Percentiles rank a stretch among this genome's conserved stretches.
Conservation (phyloP, 2,888 invertebrate species). For the Dioctria rufipes region DNA sequence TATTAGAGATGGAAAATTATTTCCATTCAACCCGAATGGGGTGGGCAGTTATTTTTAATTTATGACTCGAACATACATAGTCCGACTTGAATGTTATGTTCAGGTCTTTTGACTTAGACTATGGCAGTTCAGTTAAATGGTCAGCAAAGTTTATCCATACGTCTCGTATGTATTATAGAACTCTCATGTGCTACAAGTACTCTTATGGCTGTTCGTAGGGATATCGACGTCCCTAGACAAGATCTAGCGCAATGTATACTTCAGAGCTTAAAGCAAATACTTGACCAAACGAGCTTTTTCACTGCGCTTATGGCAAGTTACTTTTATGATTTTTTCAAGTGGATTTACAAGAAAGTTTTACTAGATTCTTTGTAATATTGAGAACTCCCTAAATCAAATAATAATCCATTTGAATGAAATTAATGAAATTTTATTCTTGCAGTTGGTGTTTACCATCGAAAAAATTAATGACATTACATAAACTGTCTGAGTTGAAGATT, state of each 20-base stretch:
- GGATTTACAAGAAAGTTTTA: too few relatives aligned
- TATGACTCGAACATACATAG: background rate
- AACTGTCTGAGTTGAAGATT: too few relatives aligned
- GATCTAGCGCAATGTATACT: background rate
- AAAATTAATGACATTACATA: too few relatives aligned
- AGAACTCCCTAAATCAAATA: too few relatives aligned
- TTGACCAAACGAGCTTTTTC: background rate
- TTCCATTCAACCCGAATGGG: background rate
- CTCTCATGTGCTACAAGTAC: background rate
- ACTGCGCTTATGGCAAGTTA: background rate
- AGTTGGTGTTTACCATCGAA: too few relatives aligned
- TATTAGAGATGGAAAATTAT: conserved; percentile 4
- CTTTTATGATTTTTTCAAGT: too few relatives aligned
- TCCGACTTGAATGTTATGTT: background rate
- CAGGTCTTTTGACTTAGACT: background rate
- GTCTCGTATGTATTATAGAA: background rate
- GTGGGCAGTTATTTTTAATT: conserved; percentile 4
- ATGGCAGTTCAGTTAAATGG: background rate
- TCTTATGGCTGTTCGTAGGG: background rate
- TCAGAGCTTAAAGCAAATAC: background rate
- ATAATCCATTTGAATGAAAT: too few relatives aligned
- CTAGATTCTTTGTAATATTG: too few relatives aligned
- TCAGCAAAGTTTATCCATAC: background rate
- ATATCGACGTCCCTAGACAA: background rate
- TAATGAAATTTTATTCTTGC: too few relatives aligned